Conservation (phyloP, 2,113 vertebrate genomes). For the Melanerpes aurifrons region DNA sequence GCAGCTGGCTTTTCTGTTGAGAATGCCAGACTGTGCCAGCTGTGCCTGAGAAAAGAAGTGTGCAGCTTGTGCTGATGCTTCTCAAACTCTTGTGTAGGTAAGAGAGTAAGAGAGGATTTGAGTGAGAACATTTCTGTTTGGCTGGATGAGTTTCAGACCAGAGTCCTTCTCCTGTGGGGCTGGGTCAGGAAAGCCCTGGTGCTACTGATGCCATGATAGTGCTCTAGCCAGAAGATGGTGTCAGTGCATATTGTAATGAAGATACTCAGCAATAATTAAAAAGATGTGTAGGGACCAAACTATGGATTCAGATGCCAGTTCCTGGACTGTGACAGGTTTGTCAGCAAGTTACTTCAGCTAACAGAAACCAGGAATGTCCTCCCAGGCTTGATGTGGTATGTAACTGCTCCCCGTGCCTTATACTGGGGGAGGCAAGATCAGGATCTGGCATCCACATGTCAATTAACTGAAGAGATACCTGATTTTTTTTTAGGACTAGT, state of each 20-base stretch:
- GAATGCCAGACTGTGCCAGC: background rate
- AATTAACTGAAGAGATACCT: background rate
- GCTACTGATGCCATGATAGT: background rate
- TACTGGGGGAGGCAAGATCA: background rate
- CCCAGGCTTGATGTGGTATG: background rate
- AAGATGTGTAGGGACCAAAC: background rate
- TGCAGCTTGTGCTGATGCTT: background rate
- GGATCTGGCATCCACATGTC: background rate
- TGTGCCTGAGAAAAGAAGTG: rapidly evolving
- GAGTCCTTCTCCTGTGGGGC: rapidly evolving
- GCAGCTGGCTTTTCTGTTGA: background rate
- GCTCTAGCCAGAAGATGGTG: background rate
- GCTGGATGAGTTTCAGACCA: background rate
- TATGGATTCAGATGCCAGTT: background rate
- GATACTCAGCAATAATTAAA: background rate
- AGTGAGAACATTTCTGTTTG: background rate
- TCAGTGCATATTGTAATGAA: background rate
- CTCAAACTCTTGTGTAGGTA: background rate
- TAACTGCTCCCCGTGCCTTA: rapidly evolving
- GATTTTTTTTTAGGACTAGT: background rate
- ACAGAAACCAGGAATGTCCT: background rate
- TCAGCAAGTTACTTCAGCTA: background rate
- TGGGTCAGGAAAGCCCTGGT: background rate
- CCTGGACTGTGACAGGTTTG: background rate
- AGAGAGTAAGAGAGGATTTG: background rate